These are phyloP conservation scores for Drosophila sechellia DNA, from an alignment of 1,140 invertebrate genomes.

Conservation along the genomic window DNA sequence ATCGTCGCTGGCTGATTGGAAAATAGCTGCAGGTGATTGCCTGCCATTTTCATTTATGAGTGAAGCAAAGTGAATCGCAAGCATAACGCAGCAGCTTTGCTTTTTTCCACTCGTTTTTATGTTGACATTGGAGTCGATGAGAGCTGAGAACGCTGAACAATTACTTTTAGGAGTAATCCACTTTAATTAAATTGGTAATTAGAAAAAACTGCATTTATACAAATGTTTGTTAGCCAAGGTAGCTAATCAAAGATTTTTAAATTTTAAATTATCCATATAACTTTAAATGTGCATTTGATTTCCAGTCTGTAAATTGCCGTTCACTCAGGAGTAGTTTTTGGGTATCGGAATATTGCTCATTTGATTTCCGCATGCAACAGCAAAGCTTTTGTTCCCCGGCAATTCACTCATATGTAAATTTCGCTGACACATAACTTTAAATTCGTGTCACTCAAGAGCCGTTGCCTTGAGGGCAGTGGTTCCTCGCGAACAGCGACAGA, in stretches of 20 bases:
- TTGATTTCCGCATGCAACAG: constrained; percentile 35
- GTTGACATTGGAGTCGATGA: constrained; percentile 6
- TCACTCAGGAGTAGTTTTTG: too few relatives aligned
- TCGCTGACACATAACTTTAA: constrained; percentile 64
- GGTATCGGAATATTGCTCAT: constrained; percentile 29
- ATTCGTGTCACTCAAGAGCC: constrained; percentile 68
- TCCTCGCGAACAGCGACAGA: constrained; percentile 14
- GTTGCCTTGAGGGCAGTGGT: constrained; percentile 29
- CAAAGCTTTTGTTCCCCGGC: constrained; percentile 42
- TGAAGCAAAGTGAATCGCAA: constrained; percentile 27
- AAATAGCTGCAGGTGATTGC: constrained; percentile 78
- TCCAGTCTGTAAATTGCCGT: too few relatives aligned
- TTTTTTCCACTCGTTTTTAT: not conserved
- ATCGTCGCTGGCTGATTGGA: constrained; percentile 69
- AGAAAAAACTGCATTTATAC: too few relatives aligned
- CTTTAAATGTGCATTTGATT: too few relatives aligned
- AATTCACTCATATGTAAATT: constrained; percentile 47
- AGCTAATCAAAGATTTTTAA: too few relatives aligned
- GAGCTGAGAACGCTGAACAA: not conserved
- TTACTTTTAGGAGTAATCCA: constrained; percentile 10
- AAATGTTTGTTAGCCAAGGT: too few relatives aligned
- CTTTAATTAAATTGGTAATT: not conserved
- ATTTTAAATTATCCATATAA: too few relatives aligned
- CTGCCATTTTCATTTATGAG: constrained; percentile 74
- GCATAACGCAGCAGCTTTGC: constrained; percentile 26